phyloP scores from a whole-genome alignment of 2,797 vertebrate genomes.

The Thalassophryne amazonica region DNA sequence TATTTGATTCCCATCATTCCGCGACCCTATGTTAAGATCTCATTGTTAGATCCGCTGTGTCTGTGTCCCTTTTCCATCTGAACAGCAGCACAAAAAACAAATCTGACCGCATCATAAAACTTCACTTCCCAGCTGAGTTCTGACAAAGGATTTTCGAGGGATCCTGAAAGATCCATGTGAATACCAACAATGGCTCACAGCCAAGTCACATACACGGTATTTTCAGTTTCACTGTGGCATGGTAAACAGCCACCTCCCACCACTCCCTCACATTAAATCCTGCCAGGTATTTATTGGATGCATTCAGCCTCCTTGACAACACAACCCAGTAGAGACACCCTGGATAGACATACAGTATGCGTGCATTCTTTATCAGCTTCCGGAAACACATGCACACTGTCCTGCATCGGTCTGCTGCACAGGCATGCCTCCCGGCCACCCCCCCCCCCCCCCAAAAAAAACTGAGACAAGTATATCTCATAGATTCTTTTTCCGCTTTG shows the following conservation, averaged over 20 bases:
- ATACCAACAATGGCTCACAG: not conserved
- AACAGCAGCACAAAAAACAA: not conserved
- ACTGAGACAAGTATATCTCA: too few relatives aligned
- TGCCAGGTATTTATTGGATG: slow-evolving; percentile 42
- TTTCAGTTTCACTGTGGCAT: slow-evolving; percentile 18
- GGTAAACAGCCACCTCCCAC: slow-evolving; percentile 22
- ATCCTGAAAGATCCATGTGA: not conserved
- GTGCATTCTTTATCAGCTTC: slow-evolving; percentile 18
- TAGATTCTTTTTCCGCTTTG: too few relatives aligned
- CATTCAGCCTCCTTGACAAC: slow-evolving; percentile 55
- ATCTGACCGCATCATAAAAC: not conserved
- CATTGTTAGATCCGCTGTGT: not conserved
- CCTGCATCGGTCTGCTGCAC: slow-evolving; percentile 31
- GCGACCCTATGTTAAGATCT: slow-evolving; percentile 1
- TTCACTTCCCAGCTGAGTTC: not conserved
- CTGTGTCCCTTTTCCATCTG: not conserved
- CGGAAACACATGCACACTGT: slow-evolving; percentile 30
- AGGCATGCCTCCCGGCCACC: slow-evolving; percentile 40
- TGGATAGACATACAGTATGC: slow-evolving; percentile 13
- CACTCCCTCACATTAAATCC: slow-evolving; percentile 19
- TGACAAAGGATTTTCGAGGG: not conserved
- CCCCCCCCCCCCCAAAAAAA: too few relatives aligned
- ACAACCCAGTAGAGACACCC: slow-evolving; percentile 27
- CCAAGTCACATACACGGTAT: not conserved
- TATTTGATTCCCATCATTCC: slow-evolving; percentile 21